Base-by-base conservation (phyloP, 2,888 invertebrate species). In the Tigriopus californicus region DNA sequence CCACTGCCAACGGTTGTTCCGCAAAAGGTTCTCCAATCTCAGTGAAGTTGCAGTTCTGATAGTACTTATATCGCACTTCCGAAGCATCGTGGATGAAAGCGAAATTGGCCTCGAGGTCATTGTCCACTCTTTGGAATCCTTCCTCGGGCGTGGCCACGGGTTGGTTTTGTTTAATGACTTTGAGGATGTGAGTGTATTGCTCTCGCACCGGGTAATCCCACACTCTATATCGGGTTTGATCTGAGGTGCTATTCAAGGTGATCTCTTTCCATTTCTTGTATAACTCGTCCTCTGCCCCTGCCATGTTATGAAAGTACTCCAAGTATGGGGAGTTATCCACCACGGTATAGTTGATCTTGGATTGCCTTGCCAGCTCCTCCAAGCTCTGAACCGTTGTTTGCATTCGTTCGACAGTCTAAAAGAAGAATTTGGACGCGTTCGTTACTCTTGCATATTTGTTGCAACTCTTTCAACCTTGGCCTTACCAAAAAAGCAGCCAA, bases 121-220 rank as follows among this genome's bases (percentile, higher is more conserved):
- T 52, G 20, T 52, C 51, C 24, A 59, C 59, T 3, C 42, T 25
- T 41, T 51, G 33, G 25, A 52, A 59, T n/a, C 59, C 59, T 49
- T 59, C 59, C 33, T 59, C 52, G 11, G 59, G 52, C 1, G 41
- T 40, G 4, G 3, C 15, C 3, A 59, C 52, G 2, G 59, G 24
- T 18, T 24, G 40, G 12, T 13, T 22, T 11, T 20, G 33, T 13
- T 59, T 53, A 12, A 59, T 59, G 12, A 59, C 59, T 22, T 59
- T 44, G 1, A 49, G 33, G 13, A 58, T 58, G 20, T 58, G 48
- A 15, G 46, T 15, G 66, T 86, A 91, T 69, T 89, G 89, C 68
- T 91, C 90, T 63, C 85, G 80, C 62, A 91, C 85, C 0, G 91
- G 91, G 69, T 91, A 91, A 65, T 91, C 89, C 89, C 90, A 90